These are phyloP conservation scores for Neopipo cinnamomea DNA, from an alignment of 2,113 vertebrate species.

Conservation along the genomic window DNA sequence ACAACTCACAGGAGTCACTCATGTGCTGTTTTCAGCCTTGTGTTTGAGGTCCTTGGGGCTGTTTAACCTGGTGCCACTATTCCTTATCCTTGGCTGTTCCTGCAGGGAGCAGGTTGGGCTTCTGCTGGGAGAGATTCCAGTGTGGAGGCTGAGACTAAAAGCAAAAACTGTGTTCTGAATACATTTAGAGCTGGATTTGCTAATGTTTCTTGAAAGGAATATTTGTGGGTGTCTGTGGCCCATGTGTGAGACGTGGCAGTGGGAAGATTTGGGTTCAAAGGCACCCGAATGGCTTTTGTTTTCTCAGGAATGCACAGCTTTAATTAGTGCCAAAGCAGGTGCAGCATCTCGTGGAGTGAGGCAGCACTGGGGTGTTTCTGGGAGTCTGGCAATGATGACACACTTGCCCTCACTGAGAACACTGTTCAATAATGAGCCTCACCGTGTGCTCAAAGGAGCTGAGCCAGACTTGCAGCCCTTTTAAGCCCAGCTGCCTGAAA, in stretches of 20 bases:
- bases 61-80: fast-evolving
- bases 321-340: not conserved
- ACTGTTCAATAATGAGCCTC: conserved; percentile 37
- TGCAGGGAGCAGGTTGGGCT: not conserved
- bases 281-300: not conserved
- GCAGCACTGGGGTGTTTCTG: not conserved
- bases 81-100: not conserved
- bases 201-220: not conserved
- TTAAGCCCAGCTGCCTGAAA: not conserved
- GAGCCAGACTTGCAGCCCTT: conserved; percentile 26
- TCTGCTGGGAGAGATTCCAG: fast-evolving
- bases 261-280: not conserved
- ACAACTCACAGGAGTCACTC: fast-evolving
- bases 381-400: conserved; percentile 33
- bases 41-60: fast-evolving
- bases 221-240: not conserved
- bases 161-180: fast-evolving
- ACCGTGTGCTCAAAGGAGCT: not conserved
- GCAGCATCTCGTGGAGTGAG: not conserved
- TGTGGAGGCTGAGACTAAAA: not conserved
- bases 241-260: fast-evolving
- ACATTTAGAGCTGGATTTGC: not conserved
- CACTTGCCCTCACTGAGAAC: conserved; percentile 50
- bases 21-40: not conserved
- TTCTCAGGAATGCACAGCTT: fast-evolving